Base-by-base conservation (phyloP, 53 echinoderm and acorn worm species). In the Apostichopus leukothele region DNA sequence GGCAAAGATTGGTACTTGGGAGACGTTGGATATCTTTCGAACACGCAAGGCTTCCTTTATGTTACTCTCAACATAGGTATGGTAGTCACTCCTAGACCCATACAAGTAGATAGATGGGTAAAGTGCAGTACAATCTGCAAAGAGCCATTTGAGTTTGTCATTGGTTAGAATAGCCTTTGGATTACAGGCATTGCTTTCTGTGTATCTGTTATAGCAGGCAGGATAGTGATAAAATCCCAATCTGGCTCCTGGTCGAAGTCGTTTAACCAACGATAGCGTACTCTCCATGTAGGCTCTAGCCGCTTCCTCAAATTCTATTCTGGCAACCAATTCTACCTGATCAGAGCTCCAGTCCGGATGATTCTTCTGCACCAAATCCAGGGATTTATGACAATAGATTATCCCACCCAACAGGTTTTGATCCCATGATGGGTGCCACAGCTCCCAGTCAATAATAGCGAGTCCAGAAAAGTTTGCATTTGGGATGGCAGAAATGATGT, bases 61-160 rank as follows among this genome's bases (percentile, higher is more conserved):
- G 12, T 68, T 86, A 12, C 84, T 63, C 59, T 86, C 67, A 1
- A 94, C 95, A 74, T 13, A 92, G 9, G 23, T 18, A 2, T 55
- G 73, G 9, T 66, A 61, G 61, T 63, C 14, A 19, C 67, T 52
- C 5, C 54, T 5, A 8, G 54, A 60, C 12, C 51, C 52, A 4
- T 26, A 16, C 51, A 97, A 86, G 73, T 97, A 97, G 20, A 97
- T 97, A 6, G 97, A 97, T 18, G 97, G 95, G 83, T 93, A 97
- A 84, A 95, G 76, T 55, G 94, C 92, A 54, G 83, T 91, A 21
- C 90, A 92, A 10, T 75, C 74, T 74, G 93, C 88, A 76, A 92
- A 92, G 51, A 97, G 85, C 97, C 97, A 97, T 59, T 73, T 39
- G n/a, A 95, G 76, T 13, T 97, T 54, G 52, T 95, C 87, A 76